Evolutionary conservation across 1,140 invertebrate genomes (phyloP), one percentile per base, ranked within the genome.

Genomic region (Schlechtendalia chinensis): DNA sequence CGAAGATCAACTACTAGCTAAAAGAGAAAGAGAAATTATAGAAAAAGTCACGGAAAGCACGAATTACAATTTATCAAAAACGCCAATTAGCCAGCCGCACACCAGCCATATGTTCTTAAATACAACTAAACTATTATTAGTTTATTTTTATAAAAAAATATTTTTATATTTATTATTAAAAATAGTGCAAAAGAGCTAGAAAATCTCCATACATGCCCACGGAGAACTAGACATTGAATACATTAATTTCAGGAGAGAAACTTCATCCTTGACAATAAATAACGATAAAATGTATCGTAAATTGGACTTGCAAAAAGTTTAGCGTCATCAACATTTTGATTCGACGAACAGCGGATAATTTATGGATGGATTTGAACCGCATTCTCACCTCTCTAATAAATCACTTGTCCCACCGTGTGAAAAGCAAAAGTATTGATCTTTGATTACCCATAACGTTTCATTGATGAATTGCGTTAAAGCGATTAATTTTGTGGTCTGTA

Each of bases 231-330:
- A 58, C 72, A 29, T 75, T 75, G 72, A 39, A n/a, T n/a, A 3
- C 29, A 75, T 75, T 75, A 75, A 75, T 75, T 58, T 27, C 72
- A 39, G 27, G 19, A 27, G 54, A 27, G 19, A 58, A 56, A 58
- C 24, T 75, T 58, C 12, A 16, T 17, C 29, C 17, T 56, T 58
- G 54, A 75, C 29, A 58, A 75, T 75, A 75, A 75, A 75, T 75
- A 75, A 75, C 72, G 72, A 58, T 75, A 75, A 75, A 75, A 56
- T 58, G 27, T 14, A 59, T 59, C 74, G 74, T 45, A 59, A 77
- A 77, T 77, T 77, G 75, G 56, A 63, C 54, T 77, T 45, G 58
- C 32, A 63, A 79, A 79, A 79, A 79, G 75, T 79, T 79, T 61
- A 63, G 58, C 58, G 58, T 58, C 75, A 50, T 79, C 58, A 79